Base-by-base conservation (phyloP, 2,113 vertebrate species). In the Nannobrachium achirus region DNA sequence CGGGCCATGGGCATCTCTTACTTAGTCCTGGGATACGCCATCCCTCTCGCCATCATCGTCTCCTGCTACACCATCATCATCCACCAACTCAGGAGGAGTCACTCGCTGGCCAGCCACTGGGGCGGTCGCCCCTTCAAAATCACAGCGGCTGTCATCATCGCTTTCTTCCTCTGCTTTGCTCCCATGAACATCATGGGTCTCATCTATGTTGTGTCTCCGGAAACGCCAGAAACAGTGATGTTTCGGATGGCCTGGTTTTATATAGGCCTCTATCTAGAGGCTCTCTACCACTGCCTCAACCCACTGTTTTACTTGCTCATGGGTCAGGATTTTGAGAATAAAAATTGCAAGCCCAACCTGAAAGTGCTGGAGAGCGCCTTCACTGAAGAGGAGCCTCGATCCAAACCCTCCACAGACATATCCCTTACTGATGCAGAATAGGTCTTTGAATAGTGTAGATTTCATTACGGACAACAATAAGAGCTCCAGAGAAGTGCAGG, bases 111-210 rank as follows among this genome's bases (percentile, higher is more conserved):
- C 52, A 86, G 74, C 58, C 93, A 84, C 38, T 94, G 93, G 0
- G 3, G 6, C 3, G 87, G 93, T 0, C 93, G 93, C 13, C 89
- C 95, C 0, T 94, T 96, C 72, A 93, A 92, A 74, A 95, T 95
- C 65, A 96, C 96, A 2, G 92, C 93, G 0, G 93, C 94, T 0
- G 94, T 96, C 51, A 94, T 96, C 6, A 83, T 79, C n/a, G 92
- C 92, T 0, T 96, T 97, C 63, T 96, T 96, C 85, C 79, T 96
- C 45, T 97, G 95, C 81, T 96, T 95, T 91, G 91, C 94, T 56
- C 95, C 95, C 0, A 93, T 73, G 95, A 96, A 0, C n/a, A 89
- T 94, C 65, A 90, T 97, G 78, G 51, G 56, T 50, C 70, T 93
- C 4, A 89, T 92, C 10, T 92, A 93, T 83, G 58, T 92, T 79